Evolutionary conservation across 2,113 vertebrate genomes (phyloP).

Genomic region (Chauna torquata): DNA sequence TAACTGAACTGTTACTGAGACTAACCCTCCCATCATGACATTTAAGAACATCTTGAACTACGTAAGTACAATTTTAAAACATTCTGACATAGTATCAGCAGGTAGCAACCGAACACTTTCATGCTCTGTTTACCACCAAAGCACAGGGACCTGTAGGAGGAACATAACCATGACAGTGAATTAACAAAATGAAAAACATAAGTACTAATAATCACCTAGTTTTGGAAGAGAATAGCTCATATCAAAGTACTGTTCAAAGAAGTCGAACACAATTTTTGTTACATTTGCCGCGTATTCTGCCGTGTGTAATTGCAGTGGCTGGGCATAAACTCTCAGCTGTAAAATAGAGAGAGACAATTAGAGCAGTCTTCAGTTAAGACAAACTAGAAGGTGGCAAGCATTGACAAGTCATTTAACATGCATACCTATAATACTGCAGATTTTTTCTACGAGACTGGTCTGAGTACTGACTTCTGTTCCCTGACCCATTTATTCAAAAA

Average conservation of each 20-base stretch:
- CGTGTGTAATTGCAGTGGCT: conserved; percentile 85
- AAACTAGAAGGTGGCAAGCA: background rate
- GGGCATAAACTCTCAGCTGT: conserved; percentile 91
- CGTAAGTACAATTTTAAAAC: background rate
- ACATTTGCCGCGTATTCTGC: conserved; percentile 87
- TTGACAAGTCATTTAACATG: background rate
- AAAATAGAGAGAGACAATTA: conserved; percentile 52
- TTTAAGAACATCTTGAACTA: background rate
- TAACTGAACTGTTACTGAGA: background rate
- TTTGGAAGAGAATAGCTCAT: conserved; percentile 90
- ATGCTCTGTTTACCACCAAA: background rate
- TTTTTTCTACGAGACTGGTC: background rate
- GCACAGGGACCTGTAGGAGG: background rate
- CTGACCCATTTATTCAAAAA: background rate
- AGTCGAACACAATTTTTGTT: conserved; percentile 88
- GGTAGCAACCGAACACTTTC: background rate
- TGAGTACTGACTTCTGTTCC: background rate
- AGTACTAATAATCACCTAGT: conserved; percentile 81
- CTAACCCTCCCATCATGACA: background rate
- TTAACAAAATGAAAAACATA: background rate
- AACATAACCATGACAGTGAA: background rate
- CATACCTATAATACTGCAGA: background rate
- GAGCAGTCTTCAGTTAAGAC: background rate
- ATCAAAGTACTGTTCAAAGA: conserved; percentile 91
- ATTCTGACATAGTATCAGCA: background rate